Conservation (phyloP, 2,797 vertebrate genomes). For the Pipistrellus pipistrellus region DNA sequence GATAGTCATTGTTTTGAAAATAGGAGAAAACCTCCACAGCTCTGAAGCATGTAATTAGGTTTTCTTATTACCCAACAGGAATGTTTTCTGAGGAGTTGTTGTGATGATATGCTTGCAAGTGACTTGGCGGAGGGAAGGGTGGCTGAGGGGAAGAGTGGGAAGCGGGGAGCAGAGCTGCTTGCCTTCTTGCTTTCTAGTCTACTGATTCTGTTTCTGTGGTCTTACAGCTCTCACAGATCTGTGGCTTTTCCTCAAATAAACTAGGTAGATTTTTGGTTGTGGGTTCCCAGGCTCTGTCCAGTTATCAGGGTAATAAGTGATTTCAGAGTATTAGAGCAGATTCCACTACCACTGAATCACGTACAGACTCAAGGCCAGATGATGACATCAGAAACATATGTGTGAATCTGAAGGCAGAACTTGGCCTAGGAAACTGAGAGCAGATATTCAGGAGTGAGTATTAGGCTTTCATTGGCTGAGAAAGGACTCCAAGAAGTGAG, state of each 20-base stretch:
- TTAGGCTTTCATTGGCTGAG: not conserved
- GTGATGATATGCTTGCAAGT: not conserved
- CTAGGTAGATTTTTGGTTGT: constrained; percentile 12
- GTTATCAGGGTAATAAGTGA: constrained; percentile 72
- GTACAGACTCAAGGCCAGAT: constrained; percentile 62
- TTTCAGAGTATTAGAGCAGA: constrained; percentile 73
- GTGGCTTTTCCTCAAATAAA: not conserved
- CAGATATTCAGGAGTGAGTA: not conserved
- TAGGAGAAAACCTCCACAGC: constrained; percentile 70
- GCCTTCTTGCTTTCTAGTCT: not conserved
- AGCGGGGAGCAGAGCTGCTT: not conserved
- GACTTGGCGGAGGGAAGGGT: not conserved
- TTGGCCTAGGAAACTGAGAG: constrained; percentile 48
- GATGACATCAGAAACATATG: constrained; percentile 81
- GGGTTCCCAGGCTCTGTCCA: constrained; percentile 27
- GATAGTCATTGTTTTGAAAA: constrained; percentile 74
- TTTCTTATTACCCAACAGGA: constrained; percentile 71
- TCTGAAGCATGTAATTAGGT: constrained; percentile 75
- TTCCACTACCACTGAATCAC: constrained; percentile 78
- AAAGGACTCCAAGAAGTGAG: not conserved
- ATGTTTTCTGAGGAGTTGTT: constrained; percentile 52
- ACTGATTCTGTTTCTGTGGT: not conserved
- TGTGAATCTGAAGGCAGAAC: constrained; percentile 60
- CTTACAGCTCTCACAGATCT: not conserved
- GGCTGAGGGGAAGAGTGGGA: not conserved